These are phyloP conservation scores for Paedocypris sp. DNA, from an alignment of 2,113 vertebrate genomes.

Conservation along the genomic window DNA sequence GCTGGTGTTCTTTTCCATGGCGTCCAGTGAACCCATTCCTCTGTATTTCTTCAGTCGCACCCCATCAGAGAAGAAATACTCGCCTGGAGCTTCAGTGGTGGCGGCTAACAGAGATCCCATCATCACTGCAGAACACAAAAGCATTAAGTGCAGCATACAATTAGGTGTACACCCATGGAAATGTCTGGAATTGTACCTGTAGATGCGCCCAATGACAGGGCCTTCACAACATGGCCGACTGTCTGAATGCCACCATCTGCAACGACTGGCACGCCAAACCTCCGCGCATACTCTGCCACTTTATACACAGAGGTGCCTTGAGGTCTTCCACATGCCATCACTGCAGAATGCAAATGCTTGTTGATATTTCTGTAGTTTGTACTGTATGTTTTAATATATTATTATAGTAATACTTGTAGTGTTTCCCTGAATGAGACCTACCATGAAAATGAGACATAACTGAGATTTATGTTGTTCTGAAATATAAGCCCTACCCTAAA, in stretches of 20 bases:
- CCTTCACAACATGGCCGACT: constrained; percentile 82
- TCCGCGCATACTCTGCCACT: constrained; percentile 80
- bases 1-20: constrained; percentile 82
- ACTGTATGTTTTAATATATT: too few species aligned
- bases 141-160: too few species aligned
- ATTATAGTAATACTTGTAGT: too few species aligned
- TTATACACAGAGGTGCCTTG: constrained; percentile 86
- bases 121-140: constrained; percentile 65
- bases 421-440: too few species aligned
- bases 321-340: constrained; percentile 84
- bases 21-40: constrained; percentile 87
- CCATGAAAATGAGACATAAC: too few species aligned
- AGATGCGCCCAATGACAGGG: constrained; percentile 80
- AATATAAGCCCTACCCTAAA: too few species aligned
- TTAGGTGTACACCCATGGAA: too few species aligned
- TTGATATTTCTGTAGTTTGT: too few species aligned
- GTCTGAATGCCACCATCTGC: constrained; percentile 87
- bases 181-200: too few species aligned
- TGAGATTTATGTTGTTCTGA: too few species aligned
- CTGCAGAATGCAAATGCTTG: constrained; percentile 39
- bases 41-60: constrained; percentile 87
- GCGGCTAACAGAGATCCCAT: constrained; percentile 86
- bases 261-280: constrained; percentile 82
- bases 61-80: constrained; percentile 87
- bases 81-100: constrained; percentile 82